A percentile compares a stretch with the other conserved stretches of the same genome.
These are phyloP conservation scores for Cataglyphis altisquamis DNA, from an alignment of 2,888 invertebrate species.

Conservation along the genomic window DNA sequence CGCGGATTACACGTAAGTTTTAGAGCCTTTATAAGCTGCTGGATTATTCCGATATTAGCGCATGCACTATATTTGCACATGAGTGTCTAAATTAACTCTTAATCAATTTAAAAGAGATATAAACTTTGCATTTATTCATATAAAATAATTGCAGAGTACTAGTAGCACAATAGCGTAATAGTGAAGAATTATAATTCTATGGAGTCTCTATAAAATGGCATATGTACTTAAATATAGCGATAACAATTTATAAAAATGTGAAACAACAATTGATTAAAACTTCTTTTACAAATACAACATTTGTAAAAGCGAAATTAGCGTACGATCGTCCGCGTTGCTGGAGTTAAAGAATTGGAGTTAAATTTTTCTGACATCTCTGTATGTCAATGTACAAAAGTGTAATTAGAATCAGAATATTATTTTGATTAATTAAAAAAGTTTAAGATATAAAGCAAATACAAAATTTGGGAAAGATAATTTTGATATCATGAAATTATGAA, in stretches of 20 bases:
- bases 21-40: neutral
- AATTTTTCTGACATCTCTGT: neutral
- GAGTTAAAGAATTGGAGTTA: neutral
- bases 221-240: neutral
- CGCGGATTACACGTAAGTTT: constrained; percentile 90
- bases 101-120: neutral
- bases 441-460: neutral
- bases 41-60: neutral
- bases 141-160: neutral
- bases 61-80: neutral
- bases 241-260: neutral
- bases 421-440: constrained; percentile 4
- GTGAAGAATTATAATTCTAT: neutral
- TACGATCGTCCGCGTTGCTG: neutral
- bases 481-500: neutral
- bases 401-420: neutral
- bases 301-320: neutral
- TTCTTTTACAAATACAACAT: neutral
- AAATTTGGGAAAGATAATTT: neutral
- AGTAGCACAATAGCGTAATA: neutral
- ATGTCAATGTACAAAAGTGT: too few species aligned
- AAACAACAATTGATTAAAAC: neutral
- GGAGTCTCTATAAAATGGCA: neutral
- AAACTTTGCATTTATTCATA: neutral
- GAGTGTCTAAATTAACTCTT: neutral